These are phyloP conservation scores for Nasonia oneida DNA, from an alignment of 2,888 invertebrate species.

Conservation along the genomic window DNA sequence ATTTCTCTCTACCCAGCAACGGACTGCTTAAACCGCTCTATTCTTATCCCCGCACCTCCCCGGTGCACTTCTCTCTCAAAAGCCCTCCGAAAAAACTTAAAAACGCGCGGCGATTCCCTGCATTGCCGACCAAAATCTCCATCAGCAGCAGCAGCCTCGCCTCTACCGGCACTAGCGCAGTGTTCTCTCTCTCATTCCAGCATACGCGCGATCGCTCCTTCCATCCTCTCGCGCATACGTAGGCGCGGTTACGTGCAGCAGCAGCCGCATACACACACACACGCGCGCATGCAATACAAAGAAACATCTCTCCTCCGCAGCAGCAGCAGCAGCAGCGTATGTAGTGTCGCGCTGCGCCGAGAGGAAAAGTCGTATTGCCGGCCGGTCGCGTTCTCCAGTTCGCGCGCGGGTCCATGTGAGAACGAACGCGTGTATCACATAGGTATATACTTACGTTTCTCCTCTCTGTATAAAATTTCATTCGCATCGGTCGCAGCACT, in stretches of 20 bases:
- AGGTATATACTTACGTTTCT: too few relatives aligned
- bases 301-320: constrained; percentile 7
- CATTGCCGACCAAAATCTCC: constrained; percentile 22
- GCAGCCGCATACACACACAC: neutral
- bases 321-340: neutral
- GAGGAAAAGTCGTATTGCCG: constrained; percentile 55
- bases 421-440: neutral
- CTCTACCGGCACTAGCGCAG: neutral
- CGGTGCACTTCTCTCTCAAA: too few relatives aligned
- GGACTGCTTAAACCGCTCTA: neutral
- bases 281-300: neutral
- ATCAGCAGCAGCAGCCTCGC: neutral
- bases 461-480: constrained; percentile 11
- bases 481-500: neutral
- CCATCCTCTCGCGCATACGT: neutral
- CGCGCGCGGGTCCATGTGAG: constrained; percentile 28
- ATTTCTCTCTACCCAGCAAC: neutral
- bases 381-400: constrained; percentile 56
- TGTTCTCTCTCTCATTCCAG: neutral
- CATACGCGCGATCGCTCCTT: neutral
- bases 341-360: constrained; percentile 6
- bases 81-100: neutral
- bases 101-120: neutral
- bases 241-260: constrained; percentile 19
- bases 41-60: neutral